Conservation (phyloP, 2,113 vertebrate species). For the Cyprinodon variegatus region DNA sequence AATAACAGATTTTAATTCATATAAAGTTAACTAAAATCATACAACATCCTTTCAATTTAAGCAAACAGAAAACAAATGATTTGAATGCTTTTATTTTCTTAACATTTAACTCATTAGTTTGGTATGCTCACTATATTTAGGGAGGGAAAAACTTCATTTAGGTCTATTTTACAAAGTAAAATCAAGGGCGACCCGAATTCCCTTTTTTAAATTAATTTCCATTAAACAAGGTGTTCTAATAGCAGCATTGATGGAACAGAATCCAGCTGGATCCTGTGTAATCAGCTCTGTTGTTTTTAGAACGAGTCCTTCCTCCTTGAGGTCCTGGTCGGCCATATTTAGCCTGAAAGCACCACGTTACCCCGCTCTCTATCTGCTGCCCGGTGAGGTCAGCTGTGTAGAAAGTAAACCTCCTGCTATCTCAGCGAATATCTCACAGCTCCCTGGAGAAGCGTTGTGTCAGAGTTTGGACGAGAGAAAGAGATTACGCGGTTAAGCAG, state of each 20-base stretch:
- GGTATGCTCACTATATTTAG: too few species aligned
- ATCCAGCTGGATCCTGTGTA: background rate
- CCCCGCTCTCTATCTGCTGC: slow-evolving; percentile 18
- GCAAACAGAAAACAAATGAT: too few species aligned
- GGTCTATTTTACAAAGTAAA: too few species aligned
- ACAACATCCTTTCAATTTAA: too few species aligned
- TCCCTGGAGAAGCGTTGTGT: slow-evolving; percentile 41
- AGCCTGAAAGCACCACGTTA: slow-evolving; percentile 49
- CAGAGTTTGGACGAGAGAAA: background rate
- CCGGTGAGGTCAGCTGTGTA: slow-evolving; percentile 42
- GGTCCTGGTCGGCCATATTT: slow-evolving; percentile 51
- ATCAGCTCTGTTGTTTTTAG: slow-evolving; percentile 46
- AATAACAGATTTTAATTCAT: too few species aligned
- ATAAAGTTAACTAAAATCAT: too few species aligned
- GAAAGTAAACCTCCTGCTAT: slow-evolving; percentile 38
- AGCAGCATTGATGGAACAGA: background rate
- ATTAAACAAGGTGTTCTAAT: too few species aligned
- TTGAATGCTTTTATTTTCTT: too few species aligned
- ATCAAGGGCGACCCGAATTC: too few species aligned
- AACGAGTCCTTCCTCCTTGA: slow-evolving; percentile 23
- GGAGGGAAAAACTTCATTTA: too few species aligned
- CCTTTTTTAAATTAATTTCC: too few species aligned
- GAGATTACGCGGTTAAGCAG: slow-evolving; percentile 38
- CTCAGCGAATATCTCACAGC: slow-evolving; percentile 53
- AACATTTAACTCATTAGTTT: too few species aligned